Evolutionary conservation across 2,797 vertebrate genomes (phyloP), one percentile per base, ranked within the genome.

Genomic region (Leucoraja ocellata): DNA sequence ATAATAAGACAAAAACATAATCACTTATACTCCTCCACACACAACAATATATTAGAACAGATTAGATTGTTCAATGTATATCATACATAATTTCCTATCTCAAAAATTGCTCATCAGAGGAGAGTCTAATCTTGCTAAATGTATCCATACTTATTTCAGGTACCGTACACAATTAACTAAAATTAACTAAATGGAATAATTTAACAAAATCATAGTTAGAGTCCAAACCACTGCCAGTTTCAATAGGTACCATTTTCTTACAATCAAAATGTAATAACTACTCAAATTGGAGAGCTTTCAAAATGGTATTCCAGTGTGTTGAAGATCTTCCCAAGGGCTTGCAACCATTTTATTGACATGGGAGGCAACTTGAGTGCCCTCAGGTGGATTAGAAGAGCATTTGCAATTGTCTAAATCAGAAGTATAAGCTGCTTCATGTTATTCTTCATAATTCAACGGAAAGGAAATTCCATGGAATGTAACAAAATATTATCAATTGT

Each of bases 361-460:
- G 71, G 13, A 46, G 21, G 36, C 39, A 74, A 71, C 28, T 92
- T 54, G 36, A 74, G 90, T 92, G 71, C 71, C 90, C 90, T 92
- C 90, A 74, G 46, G 90, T 92, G 90, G 90, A 76, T 46, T 14
- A 28, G 39, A 92, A 91, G 21, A 73, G 71, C 11, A 10, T 28
- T 36, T 73, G 71, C 23, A 16, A 3, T 92, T 92, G 39, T 8
- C n/a, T 32, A 36, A 88, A 9, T 7, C n/a, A 32, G 5, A 65
- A 68, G 28, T 88, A 14, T 65, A 32, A 88, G 16, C 25, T n/a
- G n/a, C 61, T 68, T 46, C 63, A 5, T 7, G 21, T 68, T 18
- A 65, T 88, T 68, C n/a, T 16, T 86, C 25, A 68, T 36, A 88
- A 88, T 68, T 68, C 14, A 88, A 88, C n/a, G 10, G 28, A 32